These are phyloP conservation scores for Scomber scombrus DNA, from an alignment of 2,113 vertebrate genomes.

Conservation along the genomic window DNA sequence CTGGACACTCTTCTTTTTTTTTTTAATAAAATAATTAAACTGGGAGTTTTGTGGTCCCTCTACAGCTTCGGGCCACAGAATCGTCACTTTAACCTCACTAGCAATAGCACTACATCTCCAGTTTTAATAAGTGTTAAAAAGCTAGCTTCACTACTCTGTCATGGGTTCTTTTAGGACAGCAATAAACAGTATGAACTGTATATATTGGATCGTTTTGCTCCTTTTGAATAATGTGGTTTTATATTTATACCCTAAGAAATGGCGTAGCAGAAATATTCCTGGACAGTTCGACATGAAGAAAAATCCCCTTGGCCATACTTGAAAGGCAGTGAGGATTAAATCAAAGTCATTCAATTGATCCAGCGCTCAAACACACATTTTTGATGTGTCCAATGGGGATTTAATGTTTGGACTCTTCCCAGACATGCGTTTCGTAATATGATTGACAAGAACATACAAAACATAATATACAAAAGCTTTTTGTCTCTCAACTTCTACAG, in stretches of 20 bases:
- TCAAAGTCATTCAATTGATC: slow-evolving; percentile 65
- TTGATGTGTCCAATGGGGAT: slow-evolving; percentile 56
- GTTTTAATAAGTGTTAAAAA: slow-evolving; percentile 35
- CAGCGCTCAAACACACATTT: slow-evolving; percentile 37
- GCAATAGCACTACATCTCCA: slow-evolving; percentile 23
- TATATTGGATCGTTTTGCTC: not conserved
- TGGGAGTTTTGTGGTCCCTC: slow-evolving; percentile 63
- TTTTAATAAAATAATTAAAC: slow-evolving; percentile 69
- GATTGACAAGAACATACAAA: slow-evolving; percentile 62
- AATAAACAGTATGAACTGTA: slow-evolving; percentile 8
- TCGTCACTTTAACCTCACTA: slow-evolving; percentile 32
- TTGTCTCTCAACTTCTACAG: slow-evolving; percentile 32
- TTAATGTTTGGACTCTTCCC: slow-evolving; percentile 59
- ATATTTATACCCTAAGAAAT: slow-evolving; percentile 42
- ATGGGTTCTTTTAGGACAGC: slow-evolving; percentile 23
- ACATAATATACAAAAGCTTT: slow-evolving; percentile 12
- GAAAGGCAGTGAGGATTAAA: slow-evolving; percentile 61
- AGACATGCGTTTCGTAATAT: slow-evolving; percentile 48
- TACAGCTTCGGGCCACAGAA: slow-evolving; percentile 22
- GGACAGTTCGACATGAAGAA: slow-evolving; percentile 40
- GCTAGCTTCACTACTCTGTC: not conserved
- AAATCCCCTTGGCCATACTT: slow-evolving; percentile 47
- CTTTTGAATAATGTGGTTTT: slow-evolving; percentile 30
- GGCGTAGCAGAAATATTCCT: slow-evolving; percentile 51
- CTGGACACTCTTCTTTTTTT: slow-evolving; percentile 48